These are phyloP conservation scores for Brachymystax lenok DNA, from an alignment of 2,797 vertebrate genomes.

Conservation along the genomic window DNA sequence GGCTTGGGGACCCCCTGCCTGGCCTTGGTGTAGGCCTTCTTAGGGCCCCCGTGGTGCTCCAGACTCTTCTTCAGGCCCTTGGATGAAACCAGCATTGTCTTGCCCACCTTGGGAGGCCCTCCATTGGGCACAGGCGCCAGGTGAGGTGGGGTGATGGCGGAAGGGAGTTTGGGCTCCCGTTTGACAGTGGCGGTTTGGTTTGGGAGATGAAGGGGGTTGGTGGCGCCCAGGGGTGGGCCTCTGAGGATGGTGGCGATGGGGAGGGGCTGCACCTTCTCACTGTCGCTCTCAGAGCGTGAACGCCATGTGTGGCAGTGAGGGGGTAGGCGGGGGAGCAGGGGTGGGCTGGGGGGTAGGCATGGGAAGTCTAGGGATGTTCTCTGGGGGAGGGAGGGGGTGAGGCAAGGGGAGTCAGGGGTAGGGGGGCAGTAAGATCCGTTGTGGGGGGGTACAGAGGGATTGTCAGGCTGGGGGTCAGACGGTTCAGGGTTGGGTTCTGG, in stretches of 20 bases:
- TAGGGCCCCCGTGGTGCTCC: constrained; percentile 87
- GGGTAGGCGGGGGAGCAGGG: constrained; percentile 81
- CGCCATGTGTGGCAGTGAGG: constrained; percentile 87
- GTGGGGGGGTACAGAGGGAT: constrained; percentile 70
- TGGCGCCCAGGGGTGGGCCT: constrained; percentile 81
- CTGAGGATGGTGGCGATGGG: constrained; percentile 92
- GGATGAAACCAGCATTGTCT: constrained; percentile 83
- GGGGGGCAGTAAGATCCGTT: constrained; percentile 84
- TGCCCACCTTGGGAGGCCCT: constrained; percentile 89
- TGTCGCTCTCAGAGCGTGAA: constrained; percentile 96
- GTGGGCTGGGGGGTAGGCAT: constrained; percentile 79
- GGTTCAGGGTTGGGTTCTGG: constrained; percentile 63
- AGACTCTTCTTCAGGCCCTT: constrained; percentile 92
- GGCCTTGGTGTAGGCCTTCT: constrained; percentile 94
- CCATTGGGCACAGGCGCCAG: constrained; percentile 91
- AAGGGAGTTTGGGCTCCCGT: constrained; percentile 85
- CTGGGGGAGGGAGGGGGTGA: constrained; percentile 63
- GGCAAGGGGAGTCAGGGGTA: constrained; percentile 49
- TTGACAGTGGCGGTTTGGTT: constrained; percentile 79
- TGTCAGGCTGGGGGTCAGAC: constrained; percentile 47
- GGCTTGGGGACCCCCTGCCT: constrained; percentile 91
- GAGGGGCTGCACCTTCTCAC: constrained; percentile 93
- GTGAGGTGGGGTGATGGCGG: constrained; percentile 69
- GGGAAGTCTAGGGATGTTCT: constrained; percentile 71
- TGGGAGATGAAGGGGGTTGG: constrained; percentile 74